Conservation (phyloP, 2,888 invertebrate genomes). For the Scaptomyza parva region DNA sequence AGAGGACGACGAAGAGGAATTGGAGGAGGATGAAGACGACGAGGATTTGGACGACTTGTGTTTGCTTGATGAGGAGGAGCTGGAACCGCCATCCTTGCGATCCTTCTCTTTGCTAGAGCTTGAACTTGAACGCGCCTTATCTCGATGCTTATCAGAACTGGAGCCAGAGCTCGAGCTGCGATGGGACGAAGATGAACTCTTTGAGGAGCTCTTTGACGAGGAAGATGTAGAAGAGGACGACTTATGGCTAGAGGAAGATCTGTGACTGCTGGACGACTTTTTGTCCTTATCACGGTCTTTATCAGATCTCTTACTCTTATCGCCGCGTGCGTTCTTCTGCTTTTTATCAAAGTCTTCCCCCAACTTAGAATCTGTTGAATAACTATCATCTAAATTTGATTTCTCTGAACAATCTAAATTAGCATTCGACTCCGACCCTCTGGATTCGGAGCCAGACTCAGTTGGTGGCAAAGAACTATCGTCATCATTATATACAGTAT, state of each 20-base stretch:
- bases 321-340: conserved; percentile 59
- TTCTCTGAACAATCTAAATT: conserved; percentile 65
- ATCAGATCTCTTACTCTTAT: conserved; percentile 74
- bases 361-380: conserved; percentile 51
- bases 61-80: conserved; percentile 73
- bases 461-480: conserved; percentile 51
- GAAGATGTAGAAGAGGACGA: conserved; percentile 84
- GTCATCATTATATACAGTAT: conserved; percentile 69
- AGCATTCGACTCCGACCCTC: conserved; percentile 51
- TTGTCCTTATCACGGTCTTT: conserved; percentile 83
- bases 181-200: conserved; percentile 80
- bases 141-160: conserved; percentile 84
- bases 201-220: conserved; percentile 84
- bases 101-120: conserved; percentile 83
- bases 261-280: conserved; percentile 78
- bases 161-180: conserved; percentile 80
- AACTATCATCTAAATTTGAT: conserved; percentile 78
- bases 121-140: conserved; percentile 81
- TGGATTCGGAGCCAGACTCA: conserved; percentile 50
- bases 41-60: conserved; percentile 73
- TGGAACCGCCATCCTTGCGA: conserved; percentile 80
- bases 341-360: conserved; percentile 73
- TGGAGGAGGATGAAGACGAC: conserved; percentile 73
- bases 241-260: conserved; percentile 81
- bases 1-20: conserved; percentile 70